Evolutionary conservation across 2,888 invertebrate genomes (phyloP), one percentile per base, ranked within the genome.

Genomic region (Netelia fuscicornis): DNA sequence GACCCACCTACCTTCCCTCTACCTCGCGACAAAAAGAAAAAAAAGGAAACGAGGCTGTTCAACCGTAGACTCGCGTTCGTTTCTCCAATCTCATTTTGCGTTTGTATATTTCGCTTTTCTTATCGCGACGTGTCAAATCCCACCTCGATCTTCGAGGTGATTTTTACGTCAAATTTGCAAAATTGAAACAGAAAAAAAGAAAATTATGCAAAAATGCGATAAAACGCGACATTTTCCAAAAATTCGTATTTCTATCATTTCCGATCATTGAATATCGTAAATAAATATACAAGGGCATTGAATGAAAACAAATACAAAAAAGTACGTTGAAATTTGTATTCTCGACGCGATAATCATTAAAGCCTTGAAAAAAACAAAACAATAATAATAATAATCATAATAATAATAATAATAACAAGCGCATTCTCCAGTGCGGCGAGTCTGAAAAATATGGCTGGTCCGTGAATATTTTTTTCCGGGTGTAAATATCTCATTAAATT

Each of bases 401-500:
- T 30, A 2, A 30, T 37, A 37, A 37, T 37, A 37, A 37, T 37
- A 8, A 37, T 37, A 37, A 37, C 37, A 37, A 37, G 37, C 37
- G 37, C 37, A 37, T 37, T 37, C 37, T 6, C 37, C 5, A 37
- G 37, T 37, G 37, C 37, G 6, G 37, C 37, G 37, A 37, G 37
- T 37, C 8, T 25, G 23, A n/a, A 60, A 17, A 48, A 42, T 42
- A 25, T 37, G 37, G 2, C 23, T 60, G 25, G 58, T 72, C 60
- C 54, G 58, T 17, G 17, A 58, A 70, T 48, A 44, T 60, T 37
- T 60, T 58, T 30, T 37, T 58, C 77, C 68, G 25, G 11, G 13
- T 48, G 13, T 48, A 48, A 13, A 48, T 13, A 48, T 48, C 80
- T 80, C 84, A 79, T 79, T 74, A 83, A 58, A 79, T 78, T 80